phyloP scores from a whole-genome alignment of 2,113 vertebrate species.

The Meleagris gallopavo region DNA sequence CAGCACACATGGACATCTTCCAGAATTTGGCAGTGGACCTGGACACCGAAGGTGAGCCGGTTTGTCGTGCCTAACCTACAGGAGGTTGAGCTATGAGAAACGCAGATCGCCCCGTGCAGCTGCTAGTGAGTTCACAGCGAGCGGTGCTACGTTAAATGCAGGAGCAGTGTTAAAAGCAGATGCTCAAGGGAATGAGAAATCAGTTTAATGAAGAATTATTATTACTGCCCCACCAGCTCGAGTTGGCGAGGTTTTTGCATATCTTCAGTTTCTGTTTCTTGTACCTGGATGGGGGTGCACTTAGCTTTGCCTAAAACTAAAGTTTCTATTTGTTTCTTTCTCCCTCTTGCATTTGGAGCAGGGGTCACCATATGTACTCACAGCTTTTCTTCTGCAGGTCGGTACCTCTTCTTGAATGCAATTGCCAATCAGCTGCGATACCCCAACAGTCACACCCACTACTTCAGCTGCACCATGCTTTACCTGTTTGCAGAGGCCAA shows the following conservation, averaged over 20 bases:
- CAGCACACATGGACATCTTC: constrained; percentile 99
- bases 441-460: constrained; percentile 99
- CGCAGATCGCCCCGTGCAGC: not conserved
- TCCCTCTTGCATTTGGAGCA: too few relatives aligned
- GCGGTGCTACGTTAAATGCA: accelerated
- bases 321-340: not conserved
- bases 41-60: constrained; percentile 93
- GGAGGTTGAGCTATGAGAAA: not conserved
- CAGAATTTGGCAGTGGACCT: constrained; percentile 98
- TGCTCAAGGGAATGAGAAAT: not conserved
- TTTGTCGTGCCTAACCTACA: accelerated
- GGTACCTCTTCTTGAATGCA: constrained; percentile 97
- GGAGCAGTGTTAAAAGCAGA: not conserved
- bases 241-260: not conserved
- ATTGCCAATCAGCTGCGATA: constrained; percentile 99
- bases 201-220: not conserved
- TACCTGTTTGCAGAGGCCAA: constrained; percentile 99
- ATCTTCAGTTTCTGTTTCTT: not conserved
- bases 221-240: not conserved
- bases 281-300: not conserved
- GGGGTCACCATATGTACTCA: accelerated
- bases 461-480: constrained; percentile 99
- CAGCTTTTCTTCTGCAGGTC: constrained; percentile 78
- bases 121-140: not conserved
- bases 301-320: too few relatives aligned